Base-by-base conservation (phyloP, 2,797 vertebrate species). In the Enteromius viviparus region DNA sequence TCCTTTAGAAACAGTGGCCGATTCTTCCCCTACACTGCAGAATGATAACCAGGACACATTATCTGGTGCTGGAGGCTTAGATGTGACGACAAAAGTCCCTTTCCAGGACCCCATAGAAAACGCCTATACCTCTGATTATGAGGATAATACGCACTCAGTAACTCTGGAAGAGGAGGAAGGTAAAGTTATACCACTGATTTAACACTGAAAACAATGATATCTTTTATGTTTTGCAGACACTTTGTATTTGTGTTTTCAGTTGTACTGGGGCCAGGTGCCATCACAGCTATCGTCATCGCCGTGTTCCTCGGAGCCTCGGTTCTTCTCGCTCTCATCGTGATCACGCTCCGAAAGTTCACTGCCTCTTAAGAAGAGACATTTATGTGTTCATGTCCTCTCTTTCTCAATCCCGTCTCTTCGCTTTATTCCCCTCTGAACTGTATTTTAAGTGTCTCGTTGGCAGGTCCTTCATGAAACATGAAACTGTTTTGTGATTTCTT, bases 241-340 rank as follows among this genome's bases (percentile, higher is more conserved):
- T 12, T 60, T 26, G 26, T 26, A 26, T 83, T 85, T 78, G 80
- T 42, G 75, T 86, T 66, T 85, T 49, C 91, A 99, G 98, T 95
- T 53, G 94, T 95, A 0, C 93, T 99, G 89, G 98, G 97, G 58
- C 97, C 97, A 0, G 98, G 98, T 45, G 97, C 97, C 85, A 97
- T 99, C 5, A 96, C 98, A 47, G 97, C 97, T 92, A 98, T 99
- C 17, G 97, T 98, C 87, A 97, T 99, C 3, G 97, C 98, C 0
- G 96, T 97, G 82, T 95, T 99, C 89, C 94, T 99, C 89, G 98
- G 98, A 82, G 96, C 97, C 0, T 99, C 97, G 17, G 97, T 99
- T 91, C 96, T 99, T 23, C 95, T 99, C 82, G 97, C 97, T 79
- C 95, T 99, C 89, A 94, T 98, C 0, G 89, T 98, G 87, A 97